Evolutionary conservation across 2,797 vertebrate species (phyloP).

Genomic region (Enteromius afrohamiltoni): DNA sequence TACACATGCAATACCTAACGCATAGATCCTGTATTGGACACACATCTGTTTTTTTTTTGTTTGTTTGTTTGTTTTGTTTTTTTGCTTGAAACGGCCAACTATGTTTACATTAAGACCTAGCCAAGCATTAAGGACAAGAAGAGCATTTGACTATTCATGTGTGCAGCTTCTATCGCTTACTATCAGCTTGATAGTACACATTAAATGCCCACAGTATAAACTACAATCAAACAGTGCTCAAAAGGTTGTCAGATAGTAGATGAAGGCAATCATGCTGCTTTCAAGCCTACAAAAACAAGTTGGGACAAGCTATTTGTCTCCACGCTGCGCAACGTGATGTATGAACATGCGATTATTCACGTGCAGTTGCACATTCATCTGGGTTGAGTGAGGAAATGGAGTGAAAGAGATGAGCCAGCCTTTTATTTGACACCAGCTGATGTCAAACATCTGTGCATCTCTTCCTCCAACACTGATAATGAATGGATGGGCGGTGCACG

Average conservation of each 20-base stretch:
- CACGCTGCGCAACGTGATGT: not conserved
- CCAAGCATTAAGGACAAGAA: not conserved
- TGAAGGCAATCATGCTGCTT: conserved; percentile 43
- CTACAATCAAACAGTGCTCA: conserved; percentile 7
- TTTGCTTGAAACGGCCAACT: not conserved
- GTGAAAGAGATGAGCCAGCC: conserved; percentile 41
- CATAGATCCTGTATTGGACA: not conserved
- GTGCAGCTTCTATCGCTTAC: not conserved
- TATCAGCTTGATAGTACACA: not conserved
- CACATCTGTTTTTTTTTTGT: not conserved
- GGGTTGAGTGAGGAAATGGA: conserved; percentile 37
- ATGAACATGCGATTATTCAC: conserved; percentile 36
- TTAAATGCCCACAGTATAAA: not conserved
- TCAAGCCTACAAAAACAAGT: conserved; percentile 36
- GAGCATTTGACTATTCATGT: not conserved
- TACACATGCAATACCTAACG: not conserved
- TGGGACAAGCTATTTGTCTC: conserved; percentile 21
- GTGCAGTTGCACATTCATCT: conserved; percentile 26
- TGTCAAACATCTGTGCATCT: conserved; percentile 55
- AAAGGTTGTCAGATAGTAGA: conserved; percentile 49
- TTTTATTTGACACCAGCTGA: conserved; percentile 52
- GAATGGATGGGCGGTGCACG: conserved; percentile 36
- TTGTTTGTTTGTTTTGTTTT: not conserved
- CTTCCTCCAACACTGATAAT: conserved; percentile 29
- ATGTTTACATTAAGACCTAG: not conserved